Evolutionary conservation across 2,113 vertebrate species (phyloP), one percentile per base, ranked within the genome.

Genomic region (Pomatorhinus ruficollis): DNA sequence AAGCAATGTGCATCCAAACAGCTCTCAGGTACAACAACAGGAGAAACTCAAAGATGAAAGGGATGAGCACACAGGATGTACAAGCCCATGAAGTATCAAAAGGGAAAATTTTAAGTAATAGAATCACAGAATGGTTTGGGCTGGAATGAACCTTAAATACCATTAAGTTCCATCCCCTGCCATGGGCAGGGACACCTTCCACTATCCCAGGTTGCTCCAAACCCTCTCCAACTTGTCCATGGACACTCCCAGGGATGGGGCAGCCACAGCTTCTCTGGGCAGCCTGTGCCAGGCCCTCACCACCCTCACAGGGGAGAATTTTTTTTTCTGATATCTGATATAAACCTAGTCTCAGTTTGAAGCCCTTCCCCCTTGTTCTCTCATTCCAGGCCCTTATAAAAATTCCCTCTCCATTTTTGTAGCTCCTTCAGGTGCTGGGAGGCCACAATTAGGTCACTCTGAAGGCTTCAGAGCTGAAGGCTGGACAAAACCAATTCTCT

Each of bases 151-250:
- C 30, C 10, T 15, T 53, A 66, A 66, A 45, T 15, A 39, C 20
- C 2, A 30, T 45, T 45, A 45, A 45, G 45, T 30, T 39, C 44
- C n/a, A 45, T 0, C 2, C 15, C 19, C 22, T 39, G 15, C 15
- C 37, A 37, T 6, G 28, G 33, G 4, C 52, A 52, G 60, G 33
- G 22, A 30, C 60, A 45, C 1, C 28, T 75, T 40, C 61, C n/a
- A 40, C 28, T 17, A 0, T 0, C 24, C 20, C 53, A 68, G 20
- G 45, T 1, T 10, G 11, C 24, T 75, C 39, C 47, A n/a, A 75
- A 12, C 20, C 13, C 44, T 0, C 0, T 30, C 23, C 45, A 52
- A 0, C 19, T 13, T n/a, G 11, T 2, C 33, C 78, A 10, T 52
- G 45, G 30, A 25, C 60, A 53, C 7, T 21, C 1, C 52, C 60